phyloP scores from a whole-genome alignment of 2,888 invertebrate species.

The Nebria salina region DNA sequence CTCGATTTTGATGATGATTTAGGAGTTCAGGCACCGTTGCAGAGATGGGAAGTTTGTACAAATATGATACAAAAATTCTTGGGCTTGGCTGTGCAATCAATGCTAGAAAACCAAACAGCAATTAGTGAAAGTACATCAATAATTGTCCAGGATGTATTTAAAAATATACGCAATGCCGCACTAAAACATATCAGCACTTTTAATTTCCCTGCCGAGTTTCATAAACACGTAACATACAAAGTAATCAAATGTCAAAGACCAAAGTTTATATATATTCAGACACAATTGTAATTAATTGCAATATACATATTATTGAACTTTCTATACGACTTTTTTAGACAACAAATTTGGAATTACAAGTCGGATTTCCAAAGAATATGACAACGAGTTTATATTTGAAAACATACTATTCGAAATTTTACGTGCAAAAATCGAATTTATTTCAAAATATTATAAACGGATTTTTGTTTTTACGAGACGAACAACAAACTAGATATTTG shows the following conservation, averaged over 20 bases:
- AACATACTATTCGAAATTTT: slow-evolving; percentile 60
- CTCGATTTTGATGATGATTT: slow-evolving; percentile 37
- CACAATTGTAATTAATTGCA: background rate
- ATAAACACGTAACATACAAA: slow-evolving; percentile 59
- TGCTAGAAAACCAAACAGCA: slow-evolving; percentile 58
- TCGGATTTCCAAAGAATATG: slow-evolving; percentile 61
- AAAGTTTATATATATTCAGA: background rate
- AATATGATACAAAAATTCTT: slow-evolving; percentile 63
- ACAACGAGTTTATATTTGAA: slow-evolving; percentile 58
- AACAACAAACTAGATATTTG: slow-evolving; percentile 59
- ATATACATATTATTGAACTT: slow-evolving; percentile 1
- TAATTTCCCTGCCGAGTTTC: slow-evolving; percentile 51
- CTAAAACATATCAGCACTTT: slow-evolving; percentile 52
- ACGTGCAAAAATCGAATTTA: slow-evolving; percentile 64
- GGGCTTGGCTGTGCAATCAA: slow-evolving; percentile 63
- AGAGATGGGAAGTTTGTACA: slow-evolving; percentile 67
- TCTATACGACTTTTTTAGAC: slow-evolving; percentile 58
- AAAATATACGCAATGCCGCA: slow-evolving; percentile 52
- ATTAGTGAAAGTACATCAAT: slow-evolving; percentile 52
- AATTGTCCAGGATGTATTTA: slow-evolving; percentile 54
- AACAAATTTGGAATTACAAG: slow-evolving; percentile 60
- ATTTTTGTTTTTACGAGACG: slow-evolving; percentile 61
- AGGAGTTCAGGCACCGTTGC: slow-evolving; percentile 54
- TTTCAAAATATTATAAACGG: slow-evolving; percentile 65
- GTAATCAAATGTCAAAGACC: slow-evolving; percentile 53